Base-by-base conservation (phyloP, 2,797 vertebrate genomes). In the Cirrhinus mrigala region DNA sequence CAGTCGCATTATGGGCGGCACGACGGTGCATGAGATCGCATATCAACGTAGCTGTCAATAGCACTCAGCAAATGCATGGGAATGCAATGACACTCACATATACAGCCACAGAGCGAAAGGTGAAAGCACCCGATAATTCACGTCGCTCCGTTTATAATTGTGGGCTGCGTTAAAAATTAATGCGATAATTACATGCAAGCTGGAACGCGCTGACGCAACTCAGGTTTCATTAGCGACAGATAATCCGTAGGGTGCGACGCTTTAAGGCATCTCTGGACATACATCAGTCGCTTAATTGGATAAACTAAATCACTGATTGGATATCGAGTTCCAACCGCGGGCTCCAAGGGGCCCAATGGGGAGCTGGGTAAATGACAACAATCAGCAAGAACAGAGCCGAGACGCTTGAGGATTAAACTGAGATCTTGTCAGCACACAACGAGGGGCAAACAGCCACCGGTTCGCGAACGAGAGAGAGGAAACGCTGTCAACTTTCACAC, bases 301-400 rank as follows among this genome's bases (percentile, higher is more conserved):
- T 91, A 93, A 94, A 92, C 90, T 90, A 92, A 90, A 87, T 54
- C 84, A 91, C 90, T 88, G 90, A 94, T 92, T 89, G 86, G 79
- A 84, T 88, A 87, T 85, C 15, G 66, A 85, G 66, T 79, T 62
- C 68, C 66, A 79, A 75, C 77, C 77, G 73, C 87, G 79, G 87
- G 90, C 90, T 84, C 79, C 87, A 90, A 92, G 75, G 52, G 89
- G 86, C 91, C 90, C 91, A 91, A 91, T 92, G 93, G 92, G 82
- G 82, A 81, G 50, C 70, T 56, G 82, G 88, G 91, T 92, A 90
- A 93, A 91, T 91, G 87, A 87, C 84, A 79, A 48, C 81, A 27
- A 82, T 89, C 84, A 90, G 76, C 62, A 76, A 4, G 27, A 22
- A 40, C 68, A 74, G 44, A 83, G 77, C 15, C 62, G 44, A 83